Evolutionary conservation across 2,797 vertebrate species (phyloP), one percentile per base, ranked within the genome.

Genomic region (Pantherophis vulpinus): DNA sequence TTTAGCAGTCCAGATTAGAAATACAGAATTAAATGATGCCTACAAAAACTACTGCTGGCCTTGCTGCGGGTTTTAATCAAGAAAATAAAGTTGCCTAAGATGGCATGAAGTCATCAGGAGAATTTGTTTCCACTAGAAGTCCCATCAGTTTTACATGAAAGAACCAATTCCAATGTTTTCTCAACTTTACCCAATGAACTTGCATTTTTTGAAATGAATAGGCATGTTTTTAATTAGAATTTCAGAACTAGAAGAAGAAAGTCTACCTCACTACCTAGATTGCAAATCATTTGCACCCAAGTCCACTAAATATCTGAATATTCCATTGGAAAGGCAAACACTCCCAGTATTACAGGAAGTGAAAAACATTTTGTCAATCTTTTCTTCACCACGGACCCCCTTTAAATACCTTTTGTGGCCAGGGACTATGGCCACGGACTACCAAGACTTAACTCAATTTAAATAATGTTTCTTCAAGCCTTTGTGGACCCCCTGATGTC

Each of bases 51-150:
- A 89, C 9, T 27, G 86, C 8, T 66, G 83, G 18, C 27, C 27
- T 91, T 74, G 23, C 23, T 27, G 90, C 90, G 12, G 55, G 16
- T 90, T 60, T 83, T 47, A 83, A 47, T 83, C 7, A 79, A 54
- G 13, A 91, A 87, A 70, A 86, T 12, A 42, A 83, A 89, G 25
- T 9, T 59, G 54, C 60, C 47, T 14, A 87, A 56, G 32, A 37
- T n/a, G 61, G 8, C 37, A 92, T 61, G 63, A 51, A 89, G 23
- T 27, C 60, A 91, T 88, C 59, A 94, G 55, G 27, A 95, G 27
- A 88, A 93, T 92, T 47, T 60, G 87, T 92, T 88, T 42, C 47
- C 16, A 58, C 32, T 20, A 32, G n/a, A 83, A 20, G 2, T 61
- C 42, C 88, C 47, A 23, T 10, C 56, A 70, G 8, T 37, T 61